Evolutionary conservation across 2,797 vertebrate species (phyloP).

Genomic region (Peromyscus nudipes): DNA sequence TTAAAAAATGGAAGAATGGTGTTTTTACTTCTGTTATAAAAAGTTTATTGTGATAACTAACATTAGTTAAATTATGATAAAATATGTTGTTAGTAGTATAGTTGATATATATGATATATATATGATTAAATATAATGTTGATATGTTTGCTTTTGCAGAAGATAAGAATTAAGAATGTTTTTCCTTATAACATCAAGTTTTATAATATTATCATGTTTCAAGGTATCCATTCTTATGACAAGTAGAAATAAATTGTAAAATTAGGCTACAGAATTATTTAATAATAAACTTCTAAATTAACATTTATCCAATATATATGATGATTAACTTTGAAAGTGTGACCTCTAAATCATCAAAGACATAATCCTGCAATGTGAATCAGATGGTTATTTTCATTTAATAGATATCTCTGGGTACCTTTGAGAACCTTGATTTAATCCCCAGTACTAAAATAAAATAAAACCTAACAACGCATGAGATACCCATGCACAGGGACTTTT

Average conservation of each 20-base stretch:
- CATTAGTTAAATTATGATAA: neutral
- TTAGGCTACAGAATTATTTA: neutral
- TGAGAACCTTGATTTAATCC: neutral
- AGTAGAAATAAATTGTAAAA: neutral
- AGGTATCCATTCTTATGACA: neutral
- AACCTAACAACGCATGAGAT: neutral
- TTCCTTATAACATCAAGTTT: neutral
- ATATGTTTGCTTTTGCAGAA: neutral
- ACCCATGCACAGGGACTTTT: neutral
- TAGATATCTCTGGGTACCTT: neutral
- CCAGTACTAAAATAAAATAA: neutral
- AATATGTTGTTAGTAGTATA: neutral
- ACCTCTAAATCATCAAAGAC: neutral
- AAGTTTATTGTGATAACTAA: neutral
- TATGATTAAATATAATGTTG: neutral
- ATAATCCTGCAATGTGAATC: neutral
- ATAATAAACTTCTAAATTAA: constrained; percentile 20
- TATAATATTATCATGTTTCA: neutral
- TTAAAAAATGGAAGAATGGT: neutral
- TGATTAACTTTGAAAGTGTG: neutral
- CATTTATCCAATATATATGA: neutral
- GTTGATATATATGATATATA: neutral
- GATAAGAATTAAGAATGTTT: neutral
- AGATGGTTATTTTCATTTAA: constrained; percentile 33
- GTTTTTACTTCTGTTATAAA: neutral